These are phyloP conservation scores for Elephas maximus DNA, from an alignment of 2,113 vertebrate genomes.

Conservation along the genomic window DNA sequence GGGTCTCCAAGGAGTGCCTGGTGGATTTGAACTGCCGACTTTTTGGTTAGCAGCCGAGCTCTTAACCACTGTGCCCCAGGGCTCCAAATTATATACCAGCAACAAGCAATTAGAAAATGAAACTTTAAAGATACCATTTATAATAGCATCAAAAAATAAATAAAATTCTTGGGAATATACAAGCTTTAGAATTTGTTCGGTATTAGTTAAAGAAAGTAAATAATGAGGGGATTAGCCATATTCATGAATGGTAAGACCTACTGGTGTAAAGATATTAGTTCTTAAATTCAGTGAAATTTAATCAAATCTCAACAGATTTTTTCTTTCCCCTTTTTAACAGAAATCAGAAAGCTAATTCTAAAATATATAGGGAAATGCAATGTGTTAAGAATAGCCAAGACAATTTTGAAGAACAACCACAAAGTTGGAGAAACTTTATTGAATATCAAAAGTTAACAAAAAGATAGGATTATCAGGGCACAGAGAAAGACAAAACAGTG, in stretches of 20 bases:
- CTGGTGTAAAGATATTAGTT: no score
- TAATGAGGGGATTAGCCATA: no score
- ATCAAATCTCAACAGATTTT: neutral
- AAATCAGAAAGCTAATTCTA: neutral
- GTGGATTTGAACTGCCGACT: no score
- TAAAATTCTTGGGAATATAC: neutral
- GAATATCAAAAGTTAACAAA: neutral
- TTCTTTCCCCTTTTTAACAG: neutral
- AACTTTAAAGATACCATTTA: no score
- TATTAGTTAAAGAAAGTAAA: neutral
- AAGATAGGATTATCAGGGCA: neutral
- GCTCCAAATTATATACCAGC: no score
- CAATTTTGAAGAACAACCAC: neutral
- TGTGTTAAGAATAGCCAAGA: neutral
- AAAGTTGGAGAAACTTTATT: neutral
- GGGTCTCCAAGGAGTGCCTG: no score
- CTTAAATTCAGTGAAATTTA: neutral
- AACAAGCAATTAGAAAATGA: no score
- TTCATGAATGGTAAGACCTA: neutral
- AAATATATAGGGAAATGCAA: neutral
- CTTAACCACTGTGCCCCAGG: no score
- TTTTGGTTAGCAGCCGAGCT: no score
- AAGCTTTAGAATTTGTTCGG: neutral
- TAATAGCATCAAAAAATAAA: neutral
- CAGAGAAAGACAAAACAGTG: neutral